Conservation (phyloP, 2,888 invertebrate genomes). For the Lasioglossum pauxillum region DNA sequence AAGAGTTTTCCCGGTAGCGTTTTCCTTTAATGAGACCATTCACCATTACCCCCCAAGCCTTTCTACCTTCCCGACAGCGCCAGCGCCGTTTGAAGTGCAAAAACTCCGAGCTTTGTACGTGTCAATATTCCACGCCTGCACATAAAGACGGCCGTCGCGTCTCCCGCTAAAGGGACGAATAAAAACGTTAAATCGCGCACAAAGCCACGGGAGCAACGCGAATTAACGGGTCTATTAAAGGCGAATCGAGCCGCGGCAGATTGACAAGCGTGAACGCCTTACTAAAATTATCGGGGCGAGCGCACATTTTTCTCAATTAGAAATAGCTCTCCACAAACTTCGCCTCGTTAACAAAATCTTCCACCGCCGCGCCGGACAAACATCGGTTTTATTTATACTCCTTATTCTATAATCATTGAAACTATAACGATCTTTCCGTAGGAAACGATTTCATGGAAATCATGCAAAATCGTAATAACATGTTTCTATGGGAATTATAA, state of each 20-base stretch:
- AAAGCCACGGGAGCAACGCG: constrained; percentile 24
- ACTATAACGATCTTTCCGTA: neutral
- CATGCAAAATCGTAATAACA: no score
- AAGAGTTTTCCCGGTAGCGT: constrained; percentile 47
- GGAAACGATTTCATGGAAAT: no score
- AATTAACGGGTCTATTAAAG: constrained; percentile 41
- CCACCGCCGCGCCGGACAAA: neutral
- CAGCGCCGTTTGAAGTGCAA: constrained; percentile 42
- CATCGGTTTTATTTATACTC: neutral
- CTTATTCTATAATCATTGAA: neutral
- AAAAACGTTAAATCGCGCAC: constrained; percentile 42
- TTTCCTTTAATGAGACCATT: constrained; percentile 62
- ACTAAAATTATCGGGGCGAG: constrained; percentile 39
- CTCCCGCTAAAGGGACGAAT: constrained; percentile 31
- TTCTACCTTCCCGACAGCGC: neutral
- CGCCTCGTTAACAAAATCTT: constrained; percentile 10
- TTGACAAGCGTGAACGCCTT: constrained; percentile 12
- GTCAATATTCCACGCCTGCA: constrained; percentile 47
- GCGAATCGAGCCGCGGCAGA: constrained; percentile 39
- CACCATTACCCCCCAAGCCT: constrained; percentile 33
- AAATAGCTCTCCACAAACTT: neutral
- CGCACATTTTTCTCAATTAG: neutral
- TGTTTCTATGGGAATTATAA: neutral
- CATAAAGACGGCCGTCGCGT: constrained; percentile 43
- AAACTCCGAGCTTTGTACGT: constrained; percentile 43